Base-by-base conservation (phyloP, 2,797 vertebrate genomes). In the Limnodromus scolopaceus region DNA sequence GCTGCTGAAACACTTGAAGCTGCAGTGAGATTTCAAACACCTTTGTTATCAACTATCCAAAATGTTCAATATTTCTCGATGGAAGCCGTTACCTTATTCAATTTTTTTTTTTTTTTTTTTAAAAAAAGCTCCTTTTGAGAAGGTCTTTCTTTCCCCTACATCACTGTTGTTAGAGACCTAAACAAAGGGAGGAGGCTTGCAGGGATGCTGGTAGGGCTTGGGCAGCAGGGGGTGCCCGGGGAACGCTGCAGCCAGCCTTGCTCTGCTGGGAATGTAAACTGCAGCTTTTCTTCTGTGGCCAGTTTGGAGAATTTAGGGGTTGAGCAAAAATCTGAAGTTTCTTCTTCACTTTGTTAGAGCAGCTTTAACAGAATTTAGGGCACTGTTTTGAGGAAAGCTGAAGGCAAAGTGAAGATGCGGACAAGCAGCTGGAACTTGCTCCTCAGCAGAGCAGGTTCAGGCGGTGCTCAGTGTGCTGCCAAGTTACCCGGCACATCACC, bases 401-500 rank as follows among this genome's bases (percentile, higher is more conserved):
- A 90, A 91, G 76, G 45, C 53, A 75, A 58, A 89, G 57, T 61
- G 82, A 45, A 51, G 27, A 54, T 1, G 13, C 16, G 74, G 63
- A 61, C 17, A 41, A 75, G 71, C 15, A 27, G 69, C 60, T 87
- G 87, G 41, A 84, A n/a, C 46, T 66, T 23, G 19, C 34, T 87
- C 34, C 60, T 89, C 9, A 32, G 27, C 66, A 65, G 74, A 83
- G 82, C 18, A 17, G 77, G 69, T 84, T 78, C 27, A 54, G 84
- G 72, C 65, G 39, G 39, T 4, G 24, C 32, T 74, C 7, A 6
- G 1, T 28, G 30, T 69, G 64, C 75, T 61, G 54, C 72, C 14
- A 11, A 57, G 49, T 76, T 83, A 66, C 71, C 61, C 25, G 25
- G 58, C 0, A 0, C 18, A 43, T 57, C n/a, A 17, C 23, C 0